phyloP scores from a whole-genome alignment of 1,140 invertebrate genomes.

The Zophobas morio region DNA sequence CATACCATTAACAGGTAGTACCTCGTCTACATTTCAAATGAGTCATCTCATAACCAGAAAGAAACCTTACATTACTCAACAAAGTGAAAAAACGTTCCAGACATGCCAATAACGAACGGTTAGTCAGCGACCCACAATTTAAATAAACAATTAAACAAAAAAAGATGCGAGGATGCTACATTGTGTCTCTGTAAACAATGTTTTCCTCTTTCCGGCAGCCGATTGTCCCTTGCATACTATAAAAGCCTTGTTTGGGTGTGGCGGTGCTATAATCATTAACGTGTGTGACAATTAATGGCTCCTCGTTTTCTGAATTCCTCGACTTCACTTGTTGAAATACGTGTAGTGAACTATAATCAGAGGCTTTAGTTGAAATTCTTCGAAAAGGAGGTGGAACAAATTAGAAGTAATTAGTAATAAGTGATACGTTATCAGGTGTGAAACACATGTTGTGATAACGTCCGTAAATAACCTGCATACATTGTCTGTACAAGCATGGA shows the following conservation, averaged over 20 bases:
- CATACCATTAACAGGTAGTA: slow-evolving; percentile 1
- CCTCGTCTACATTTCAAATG: slow-evolving; percentile 10
- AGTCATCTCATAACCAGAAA: neutral
- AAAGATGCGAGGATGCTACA: slow-evolving; percentile 23
- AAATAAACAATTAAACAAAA: slow-evolving; percentile 7
- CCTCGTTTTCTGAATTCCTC: too few relatives aligned
- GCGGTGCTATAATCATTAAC: slow-evolving; percentile 31
- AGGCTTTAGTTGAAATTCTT: too few relatives aligned
- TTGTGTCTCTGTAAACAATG: neutral
- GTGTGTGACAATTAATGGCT: neutral
- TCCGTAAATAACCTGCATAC: slow-evolving; percentile 12
- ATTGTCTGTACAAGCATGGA: neutral
- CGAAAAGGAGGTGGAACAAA: too few relatives aligned
- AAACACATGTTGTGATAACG: slow-evolving; percentile 31
- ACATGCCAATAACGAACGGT: neutral
- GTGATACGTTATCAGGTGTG: slow-evolving; percentile 25
- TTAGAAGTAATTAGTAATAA: neutral
- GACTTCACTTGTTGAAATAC: too few relatives aligned
- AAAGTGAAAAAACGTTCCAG: neutral
- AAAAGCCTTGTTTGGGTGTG: slow-evolving; percentile 21
- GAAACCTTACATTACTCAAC: neutral
- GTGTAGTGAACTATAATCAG: too few relatives aligned
- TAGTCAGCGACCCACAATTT: neutral
- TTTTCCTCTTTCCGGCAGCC: slow-evolving; percentile 29
- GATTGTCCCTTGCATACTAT: slow-evolving; percentile 16